Conservation (phyloP, 2,888 invertebrate genomes). For the Brachypterus glaber region DNA sequence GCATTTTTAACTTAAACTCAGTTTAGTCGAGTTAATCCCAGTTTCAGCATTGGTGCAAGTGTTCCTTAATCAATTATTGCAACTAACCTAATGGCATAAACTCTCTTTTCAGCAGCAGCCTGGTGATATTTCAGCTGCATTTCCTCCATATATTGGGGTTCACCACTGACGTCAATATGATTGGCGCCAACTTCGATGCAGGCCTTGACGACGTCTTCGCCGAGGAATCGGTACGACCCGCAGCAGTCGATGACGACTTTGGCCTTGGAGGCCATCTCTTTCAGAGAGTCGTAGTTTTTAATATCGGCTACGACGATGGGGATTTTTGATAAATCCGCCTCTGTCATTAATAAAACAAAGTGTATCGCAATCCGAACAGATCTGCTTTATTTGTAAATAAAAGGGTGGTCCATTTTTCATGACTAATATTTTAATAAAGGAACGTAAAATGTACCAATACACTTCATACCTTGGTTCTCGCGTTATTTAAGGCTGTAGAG, state of each 20-base stretch:
- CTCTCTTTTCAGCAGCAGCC: slow-evolving; percentile 61
- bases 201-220: slow-evolving; percentile 82
- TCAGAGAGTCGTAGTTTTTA: slow-evolving; percentile 59
- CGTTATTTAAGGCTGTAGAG: no score
- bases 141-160: slow-evolving; percentile 54
- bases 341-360: no score
- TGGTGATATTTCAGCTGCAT: slow-evolving; percentile 66
- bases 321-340: slow-evolving; percentile 21
- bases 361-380: no score
- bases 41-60: no score
- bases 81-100: slow-evolving; percentile 58
- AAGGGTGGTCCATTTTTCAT: no score
- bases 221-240: slow-evolving; percentile 82
- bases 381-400: no score
- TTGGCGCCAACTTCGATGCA: slow-evolving; percentile 67
- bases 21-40: no score
- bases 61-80: no score
- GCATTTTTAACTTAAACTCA: no score
- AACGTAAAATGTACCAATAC: no score
- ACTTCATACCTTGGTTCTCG: no score
- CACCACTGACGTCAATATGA: slow-evolving; percentile 90
- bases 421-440: no score
- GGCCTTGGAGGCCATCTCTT: slow-evolving; percentile 70
- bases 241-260: slow-evolving; percentile 83
- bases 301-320: slow-evolving; percentile 58